Evolutionary conservation across 2,797 vertebrate species (phyloP).

Genomic region (Acanthurus tractus): DNA sequence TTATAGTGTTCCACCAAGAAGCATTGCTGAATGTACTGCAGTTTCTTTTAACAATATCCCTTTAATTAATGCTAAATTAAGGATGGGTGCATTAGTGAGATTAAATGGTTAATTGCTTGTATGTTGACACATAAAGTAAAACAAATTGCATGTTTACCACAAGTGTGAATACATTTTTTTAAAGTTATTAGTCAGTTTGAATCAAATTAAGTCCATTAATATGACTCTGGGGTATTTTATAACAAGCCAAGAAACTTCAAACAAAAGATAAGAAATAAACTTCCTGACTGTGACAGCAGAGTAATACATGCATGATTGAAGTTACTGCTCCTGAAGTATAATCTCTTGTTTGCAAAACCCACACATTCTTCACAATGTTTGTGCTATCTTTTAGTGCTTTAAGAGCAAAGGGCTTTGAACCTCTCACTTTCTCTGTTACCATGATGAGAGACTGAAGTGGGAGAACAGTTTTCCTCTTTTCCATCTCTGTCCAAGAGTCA

Average conservation of each 20-base stretch:
- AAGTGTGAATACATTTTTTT: not conserved
- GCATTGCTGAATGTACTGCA: too few species aligned
- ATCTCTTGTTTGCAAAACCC: not conserved
- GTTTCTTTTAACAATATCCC: not conserved
- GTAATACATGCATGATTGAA: not conserved
- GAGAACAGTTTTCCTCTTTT: slow-evolving; percentile 1
- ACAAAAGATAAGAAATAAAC: not conserved
- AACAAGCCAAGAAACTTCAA: not conserved
- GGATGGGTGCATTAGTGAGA: not conserved
- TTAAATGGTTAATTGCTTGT: not conserved
- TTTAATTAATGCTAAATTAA: not conserved
- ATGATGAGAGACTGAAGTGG: not conserved
- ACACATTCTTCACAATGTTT: not conserved
- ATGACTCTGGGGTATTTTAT: not conserved
- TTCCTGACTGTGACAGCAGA: not conserved
- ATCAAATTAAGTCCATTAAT: not conserved
- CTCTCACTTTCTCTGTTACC: not conserved
- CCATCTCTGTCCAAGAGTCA: not conserved
- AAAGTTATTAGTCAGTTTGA: not conserved
- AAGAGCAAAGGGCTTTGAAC: not conserved
- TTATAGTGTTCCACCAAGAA: too few species aligned
- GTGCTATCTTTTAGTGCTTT: not conserved
- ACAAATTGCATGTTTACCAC: not conserved
- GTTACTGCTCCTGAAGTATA: not conserved
- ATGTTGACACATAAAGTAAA: not conserved